Base-by-base conservation (phyloP, 2,888 invertebrate species). In the Rhagonycha fulva region DNA sequence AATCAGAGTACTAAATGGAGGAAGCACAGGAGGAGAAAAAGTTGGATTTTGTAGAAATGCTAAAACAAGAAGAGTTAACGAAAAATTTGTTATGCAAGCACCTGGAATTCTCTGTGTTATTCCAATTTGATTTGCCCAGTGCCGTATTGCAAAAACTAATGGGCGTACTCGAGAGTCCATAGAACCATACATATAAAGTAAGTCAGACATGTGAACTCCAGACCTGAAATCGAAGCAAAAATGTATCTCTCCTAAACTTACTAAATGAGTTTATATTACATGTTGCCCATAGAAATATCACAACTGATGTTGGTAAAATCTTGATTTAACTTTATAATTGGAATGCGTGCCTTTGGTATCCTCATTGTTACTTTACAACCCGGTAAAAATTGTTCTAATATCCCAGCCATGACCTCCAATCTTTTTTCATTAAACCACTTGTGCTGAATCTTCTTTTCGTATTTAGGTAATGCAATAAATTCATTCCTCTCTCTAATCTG, bases 1-100 rank as follows among this genome's bases (percentile, higher is more conserved):
- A 4, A 91, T 89, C 1, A 96, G 87, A 0, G 86, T 84, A 79
- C 91, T 91, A 9, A 95, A 84, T 0, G 93, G 84, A 0, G 96
- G 96, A 82, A 96, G 86, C 72, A 96, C 88, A n/a, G 89, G 88
- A 3, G 89, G 87, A 0, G 87, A 88, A 28, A 86, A 87, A 5
- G 89, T 80, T 70, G 88, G 87, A 79, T 91, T 91, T 87, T 97
- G 97, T 70, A 98, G 89, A 86, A 94, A 97, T 87, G 94, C 94
- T 78, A 98, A 88, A 70, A 95, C 94, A 84, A 98, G 87, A 75
- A 96, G 89, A 0, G 96, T 95, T 62, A 97, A 89, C 0, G 96
- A 94, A 88, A 97, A 97, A 89, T 97, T 97, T 60, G 96, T 94
- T 82, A 98, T 93, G 94, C 95, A 95, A 26, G 92, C 90, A 9